A percentile compares a stretch with the other conserved stretches of the same genome.
phyloP scores from a whole-genome alignment of 2,888 invertebrate species.

The Troilus luridus region DNA sequence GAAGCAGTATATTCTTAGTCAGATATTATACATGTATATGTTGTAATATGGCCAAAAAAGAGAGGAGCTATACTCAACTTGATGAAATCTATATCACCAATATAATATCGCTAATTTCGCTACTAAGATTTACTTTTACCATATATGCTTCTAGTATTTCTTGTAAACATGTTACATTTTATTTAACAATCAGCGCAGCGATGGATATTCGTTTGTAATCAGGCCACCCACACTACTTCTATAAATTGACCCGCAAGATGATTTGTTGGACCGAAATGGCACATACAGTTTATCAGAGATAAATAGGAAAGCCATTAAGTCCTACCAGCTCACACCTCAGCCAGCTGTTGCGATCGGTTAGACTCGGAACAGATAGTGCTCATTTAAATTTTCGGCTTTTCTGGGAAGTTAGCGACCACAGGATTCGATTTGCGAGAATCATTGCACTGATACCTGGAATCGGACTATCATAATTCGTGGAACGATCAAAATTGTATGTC shows the following conservation, averaged over 20 bases:
- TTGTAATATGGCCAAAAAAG: too few species aligned
- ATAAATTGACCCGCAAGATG: background rate
- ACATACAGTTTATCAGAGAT: background rate
- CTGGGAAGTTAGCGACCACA: constrained; percentile 6
- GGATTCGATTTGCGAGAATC: background rate
- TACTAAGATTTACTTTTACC: too few species aligned
- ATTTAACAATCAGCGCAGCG: background rate
- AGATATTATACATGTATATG: too few species aligned
- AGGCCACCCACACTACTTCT: background rate
- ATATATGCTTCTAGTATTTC: too few species aligned
- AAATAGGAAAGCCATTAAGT: background rate
- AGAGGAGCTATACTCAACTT: too few species aligned
- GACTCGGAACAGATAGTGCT: background rate
- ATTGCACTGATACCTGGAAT: background rate
- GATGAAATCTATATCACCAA: too few species aligned
- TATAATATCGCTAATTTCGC: too few species aligned
- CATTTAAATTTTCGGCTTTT: constrained; percentile 37
- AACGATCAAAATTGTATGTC: background rate
- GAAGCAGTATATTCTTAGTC: too few species aligned
- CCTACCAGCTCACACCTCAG: background rate
- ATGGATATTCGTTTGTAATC: background rate
- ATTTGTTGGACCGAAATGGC: background rate
- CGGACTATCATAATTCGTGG: background rate
- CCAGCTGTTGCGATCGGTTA: background rate
- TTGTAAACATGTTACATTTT: too few species aligned